phyloP scores from a whole-genome alignment of 2,113 vertebrate genomes.

The Copsychus sechellarum region DNA sequence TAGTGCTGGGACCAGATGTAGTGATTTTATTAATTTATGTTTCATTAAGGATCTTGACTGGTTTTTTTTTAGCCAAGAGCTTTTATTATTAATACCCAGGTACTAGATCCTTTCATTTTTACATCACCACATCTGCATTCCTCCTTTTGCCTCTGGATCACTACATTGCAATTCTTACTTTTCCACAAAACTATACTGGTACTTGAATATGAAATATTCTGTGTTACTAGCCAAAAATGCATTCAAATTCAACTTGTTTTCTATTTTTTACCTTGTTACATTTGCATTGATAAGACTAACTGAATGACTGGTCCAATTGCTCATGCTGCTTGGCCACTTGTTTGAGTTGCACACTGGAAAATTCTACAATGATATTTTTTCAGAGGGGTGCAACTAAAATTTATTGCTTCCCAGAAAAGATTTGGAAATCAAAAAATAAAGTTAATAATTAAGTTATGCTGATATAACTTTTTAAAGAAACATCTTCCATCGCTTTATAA shows the following conservation, averaged over 20 bases:
- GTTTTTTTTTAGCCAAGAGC: slow-evolving; percentile 14
- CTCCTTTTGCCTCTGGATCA: background rate
- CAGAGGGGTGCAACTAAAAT: background rate
- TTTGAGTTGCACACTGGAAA: background rate
- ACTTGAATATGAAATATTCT: background rate
- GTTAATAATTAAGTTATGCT: background rate
- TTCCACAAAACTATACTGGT: background rate
- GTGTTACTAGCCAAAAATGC: background rate
- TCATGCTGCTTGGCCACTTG: background rate
- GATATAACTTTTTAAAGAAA: background rate
- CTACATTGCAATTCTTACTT: background rate
- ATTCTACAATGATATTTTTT: background rate
- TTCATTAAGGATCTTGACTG: slow-evolving; percentile 17
- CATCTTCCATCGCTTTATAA: background rate
- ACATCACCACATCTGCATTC: background rate
- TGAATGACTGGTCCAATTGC: background rate
- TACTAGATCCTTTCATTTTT: background rate
- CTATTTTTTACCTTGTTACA: background rate
- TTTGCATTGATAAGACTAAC: background rate
- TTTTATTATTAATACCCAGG: background rate
- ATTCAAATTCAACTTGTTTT: background rate
- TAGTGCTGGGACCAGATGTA: slow-evolving; percentile 30
- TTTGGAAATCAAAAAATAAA: background rate
- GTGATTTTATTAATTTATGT: slow-evolving; percentile 3
- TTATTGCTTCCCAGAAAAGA: background rate